Base-by-base conservation (phyloP, 1,140 invertebrate species). In the Papilio polyxenes region DNA sequence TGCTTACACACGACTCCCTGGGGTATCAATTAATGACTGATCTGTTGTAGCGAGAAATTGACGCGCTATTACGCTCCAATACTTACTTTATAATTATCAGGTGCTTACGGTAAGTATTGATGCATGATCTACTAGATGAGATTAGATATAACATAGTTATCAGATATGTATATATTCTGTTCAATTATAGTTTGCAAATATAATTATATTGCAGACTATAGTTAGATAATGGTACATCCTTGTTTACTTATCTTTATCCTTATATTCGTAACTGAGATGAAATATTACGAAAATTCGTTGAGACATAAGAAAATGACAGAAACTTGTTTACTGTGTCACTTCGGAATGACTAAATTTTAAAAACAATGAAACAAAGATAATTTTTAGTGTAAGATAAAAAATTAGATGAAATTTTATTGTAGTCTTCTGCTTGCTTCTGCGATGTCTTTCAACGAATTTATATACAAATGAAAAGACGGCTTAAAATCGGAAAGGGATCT, bases 401-500 rank as follows among this genome's bases (percentile, higher is more conserved):
- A n/a, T 72, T 37, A 72, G 65, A 40, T 11, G 31, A 72, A 31
- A 37, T 72, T 37, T 5, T 72, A 3, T 31, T 65, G 20, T 7
- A 72, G 65, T 37, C 31, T 37, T 72, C 31, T 72, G 65, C 65
- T 72, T 15, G 37, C 31, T 72, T 31, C 7, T n/a, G 56, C 49
- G 75, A 80, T 11, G 62, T 62, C 59, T 62, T 59, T 48, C 78
- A n/a, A 10, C n/a, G n/a, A 49, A 80, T 80, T 80, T 80, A 80
- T 65, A 69, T 80, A 80, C 56, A 69, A 80, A 80, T 80, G 78
- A 80, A 80, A 80, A 69, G 78, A 69, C 78, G 78, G 78, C 78
- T 80, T 80, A 80, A 80, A 80, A 80, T 80, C 78, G 78, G 78
- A 80, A 80, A 80, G 78, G 78, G 78, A 80, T 80, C 78, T 17